These are phyloP conservation scores for Protosalanx chinensis DNA, from an alignment of 2,797 vertebrate species.

Conservation along the genomic window DNA sequence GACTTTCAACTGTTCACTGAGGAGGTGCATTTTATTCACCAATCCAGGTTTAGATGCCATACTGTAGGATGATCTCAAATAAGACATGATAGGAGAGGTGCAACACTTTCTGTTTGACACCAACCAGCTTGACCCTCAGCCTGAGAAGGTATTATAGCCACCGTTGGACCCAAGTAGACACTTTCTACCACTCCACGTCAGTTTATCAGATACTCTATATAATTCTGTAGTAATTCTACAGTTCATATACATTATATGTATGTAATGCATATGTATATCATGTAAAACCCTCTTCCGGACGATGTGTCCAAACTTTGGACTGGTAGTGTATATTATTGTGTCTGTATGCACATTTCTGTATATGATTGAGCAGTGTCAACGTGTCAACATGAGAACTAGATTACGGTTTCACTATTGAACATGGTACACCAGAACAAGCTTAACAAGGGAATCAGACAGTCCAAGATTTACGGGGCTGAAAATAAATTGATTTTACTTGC, in stretches of 20 bases:
- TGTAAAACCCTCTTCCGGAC: too few species aligned
- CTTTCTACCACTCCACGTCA: neutral
- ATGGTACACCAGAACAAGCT: neutral
- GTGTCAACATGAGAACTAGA: neutral
- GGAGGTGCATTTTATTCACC: too few species aligned
- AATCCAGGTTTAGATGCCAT: neutral
- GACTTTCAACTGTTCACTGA: neutral
- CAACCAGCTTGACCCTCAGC: neutral
- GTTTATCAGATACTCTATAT: neutral
- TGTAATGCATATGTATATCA: too few species aligned
- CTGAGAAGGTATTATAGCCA: neutral
- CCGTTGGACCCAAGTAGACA: neutral
- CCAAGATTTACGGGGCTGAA: conserved; percentile 29
- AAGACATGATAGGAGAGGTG: neutral
- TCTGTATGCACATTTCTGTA: neutral
- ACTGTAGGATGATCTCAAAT: neutral
- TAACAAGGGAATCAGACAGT: conserved; percentile 11
- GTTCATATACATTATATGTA: too few species aligned
- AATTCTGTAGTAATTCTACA: too few species aligned
- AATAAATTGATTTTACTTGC: conserved; percentile 46
- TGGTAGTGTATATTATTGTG: too few species aligned
- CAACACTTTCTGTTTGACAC: neutral
- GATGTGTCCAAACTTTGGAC: too few species aligned
- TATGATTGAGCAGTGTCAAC: neutral
- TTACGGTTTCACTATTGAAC: neutral